Evolutionary conservation across 2,888 invertebrate species (phyloP), one percentile per base, ranked within the genome.

Genomic region (Ichneumoninae sp.): DNA sequence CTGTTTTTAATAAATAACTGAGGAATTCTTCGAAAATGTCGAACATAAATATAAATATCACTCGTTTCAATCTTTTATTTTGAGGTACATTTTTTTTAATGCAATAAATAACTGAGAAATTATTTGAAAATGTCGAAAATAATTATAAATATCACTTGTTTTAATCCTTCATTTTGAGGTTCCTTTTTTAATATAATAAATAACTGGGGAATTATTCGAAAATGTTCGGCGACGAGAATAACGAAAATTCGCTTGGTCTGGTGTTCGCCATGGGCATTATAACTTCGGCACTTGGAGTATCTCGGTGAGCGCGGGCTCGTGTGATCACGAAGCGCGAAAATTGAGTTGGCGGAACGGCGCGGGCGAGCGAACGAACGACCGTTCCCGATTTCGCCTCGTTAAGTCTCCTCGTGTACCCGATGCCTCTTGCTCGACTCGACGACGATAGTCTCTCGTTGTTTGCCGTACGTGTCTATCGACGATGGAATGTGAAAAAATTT

Each of bases 281-380:
- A 36, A 52, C 44, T 60, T 68, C 68, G 65, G 68, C 47, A 77
- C 73, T 54, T 82, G 13, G 71, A 71, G 47, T 47, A n/a, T 22
- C 26, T 30, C 52, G 44, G 69, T 63, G 16, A 47, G 63, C 63
- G 63, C 63, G 60, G 65, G 82, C 73, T 69, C 71, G 82, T 78
- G 73, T 60, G 82, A 83, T 88, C 89, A 85, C 86, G 86, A 88
- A 88, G 87, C 85, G 88, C 77, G 85, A 84, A 81, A 63, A 78
- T 83, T 73, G 77, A 83, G 82, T 77, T 83, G 82, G 82, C 82
- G 82, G 82, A 83, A 83, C 82, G 82, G 71, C 65, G 33, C 81
- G 68, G 73, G 77, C 82, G 77, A 77, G 33, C 77, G 73, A 50
- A 73, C 40, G 57, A 60, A 73, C 40, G 57, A 60, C 60, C 81